A percentile compares a stretch with the other conserved stretches of the same genome.
Conservation (phyloP, 1,140 invertebrate species). For the Drosophila ercepeae region DNA sequence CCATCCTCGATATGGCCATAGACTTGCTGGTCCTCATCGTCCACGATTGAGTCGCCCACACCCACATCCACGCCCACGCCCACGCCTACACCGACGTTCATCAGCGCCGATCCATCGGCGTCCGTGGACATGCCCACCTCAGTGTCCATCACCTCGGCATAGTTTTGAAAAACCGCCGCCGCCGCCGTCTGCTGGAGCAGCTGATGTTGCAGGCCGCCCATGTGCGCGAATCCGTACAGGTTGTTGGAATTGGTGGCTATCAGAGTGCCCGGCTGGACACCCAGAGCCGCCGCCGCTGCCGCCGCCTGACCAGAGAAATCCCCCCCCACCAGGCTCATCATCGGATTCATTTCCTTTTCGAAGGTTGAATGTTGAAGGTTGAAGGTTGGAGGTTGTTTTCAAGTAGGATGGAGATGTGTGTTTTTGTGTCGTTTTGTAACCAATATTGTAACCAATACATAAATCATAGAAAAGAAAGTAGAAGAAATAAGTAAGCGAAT, state of each 20-base stretch:
- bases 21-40: constrained; percentile 74
- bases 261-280: constrained; percentile 69
- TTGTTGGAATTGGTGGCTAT: constrained; percentile 77
- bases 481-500: constrained; percentile 81
- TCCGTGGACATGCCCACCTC: constrained; percentile 56
- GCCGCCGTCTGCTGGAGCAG: constrained; percentile 74
- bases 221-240: constrained; percentile 76
- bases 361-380: no score
- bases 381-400: constrained; percentile 22
- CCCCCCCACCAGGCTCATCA: constrained; percentile 83
- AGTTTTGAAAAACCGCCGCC: constrained; percentile 72
- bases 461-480: constrained; percentile 83
- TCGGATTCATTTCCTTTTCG: constrained; percentile 82
- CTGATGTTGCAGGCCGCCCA: constrained; percentile 78
- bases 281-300: constrained; percentile 68
- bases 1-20: constrained; percentile 71
- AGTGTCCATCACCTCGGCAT: constrained; percentile 68
- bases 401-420: constrained; percentile 29
- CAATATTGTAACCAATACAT: constrained; percentile 73
- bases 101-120: constrained; percentile 23
- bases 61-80: constrained; percentile 53
- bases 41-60: constrained; percentile 49
- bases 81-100: constrained; percentile 53
- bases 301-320: constrained; percentile 79
- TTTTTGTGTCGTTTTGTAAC: constrained; percentile 56